Evolutionary conservation across 2,113 vertebrate genomes (phyloP).

Genomic region (Datnioides undecimradiatus): DNA sequence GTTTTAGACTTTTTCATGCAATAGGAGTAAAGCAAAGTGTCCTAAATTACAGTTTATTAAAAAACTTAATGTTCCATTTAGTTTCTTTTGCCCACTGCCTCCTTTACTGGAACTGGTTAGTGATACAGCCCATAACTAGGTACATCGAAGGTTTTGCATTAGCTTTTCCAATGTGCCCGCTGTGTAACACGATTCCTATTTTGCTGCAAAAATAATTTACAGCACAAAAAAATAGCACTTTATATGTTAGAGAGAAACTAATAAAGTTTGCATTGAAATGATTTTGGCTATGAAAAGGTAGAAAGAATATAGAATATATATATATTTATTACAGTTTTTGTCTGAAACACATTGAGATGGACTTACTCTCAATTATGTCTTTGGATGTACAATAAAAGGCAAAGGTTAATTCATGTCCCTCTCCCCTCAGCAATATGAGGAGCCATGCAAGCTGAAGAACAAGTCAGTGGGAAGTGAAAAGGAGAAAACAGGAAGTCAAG

Average conservation of each 20-base stretch:
- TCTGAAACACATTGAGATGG: not conserved
- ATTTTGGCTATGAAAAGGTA: not conserved
- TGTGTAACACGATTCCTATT: not conserved
- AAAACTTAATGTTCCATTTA: not conserved
- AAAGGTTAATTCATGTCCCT: conserved; percentile 24
- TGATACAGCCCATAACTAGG: not conserved
- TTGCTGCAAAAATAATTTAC: not conserved
- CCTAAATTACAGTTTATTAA: not conserved
- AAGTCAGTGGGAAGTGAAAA: conserved; percentile 68
- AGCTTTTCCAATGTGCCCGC: not conserved
- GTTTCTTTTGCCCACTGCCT: not conserved
- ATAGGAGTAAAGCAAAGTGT: not conserved
- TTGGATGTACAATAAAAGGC: not conserved
- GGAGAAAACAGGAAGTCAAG: conserved; percentile 85
- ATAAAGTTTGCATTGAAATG: not conserved
- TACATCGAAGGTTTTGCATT: not conserved
- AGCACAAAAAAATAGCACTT: not conserved
- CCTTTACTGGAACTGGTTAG: not conserved
- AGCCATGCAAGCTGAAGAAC: conserved; percentile 67
- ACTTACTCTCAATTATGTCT: not conserved
- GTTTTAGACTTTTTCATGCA: not conserved
- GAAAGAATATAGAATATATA: not conserved
- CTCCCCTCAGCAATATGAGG: conserved; percentile 69
- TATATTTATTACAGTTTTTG: too few species aligned
- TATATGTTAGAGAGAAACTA: not conserved